Evolutionary conservation across 2,888 invertebrate species (phyloP).

Genomic region (Piscicola geometra): DNA sequence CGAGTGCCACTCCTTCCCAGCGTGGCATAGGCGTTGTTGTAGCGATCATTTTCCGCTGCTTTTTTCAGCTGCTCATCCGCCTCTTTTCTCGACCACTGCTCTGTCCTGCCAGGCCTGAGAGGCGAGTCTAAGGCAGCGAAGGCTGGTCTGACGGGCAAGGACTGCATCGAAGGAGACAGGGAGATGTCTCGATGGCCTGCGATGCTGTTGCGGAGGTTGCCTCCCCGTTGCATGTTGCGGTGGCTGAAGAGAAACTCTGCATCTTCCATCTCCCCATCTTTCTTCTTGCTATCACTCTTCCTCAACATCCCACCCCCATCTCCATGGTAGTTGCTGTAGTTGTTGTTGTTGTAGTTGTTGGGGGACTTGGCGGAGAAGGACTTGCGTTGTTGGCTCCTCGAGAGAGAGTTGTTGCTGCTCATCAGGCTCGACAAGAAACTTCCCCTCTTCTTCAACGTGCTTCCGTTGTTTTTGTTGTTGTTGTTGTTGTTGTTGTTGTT

Average conservation of each 20-base stretch:
- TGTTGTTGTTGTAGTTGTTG: background rate
- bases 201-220: background rate
- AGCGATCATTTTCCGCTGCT: background rate
- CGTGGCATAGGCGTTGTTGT: background rate
- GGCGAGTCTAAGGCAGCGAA: slow-evolving; percentile 24
- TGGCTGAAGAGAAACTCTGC: slow-evolving; percentile 21
- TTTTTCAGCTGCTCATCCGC: background rate
- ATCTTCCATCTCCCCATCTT: slow-evolving; percentile 4
- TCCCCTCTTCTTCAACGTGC: background rate
- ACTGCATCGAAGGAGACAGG: background rate
- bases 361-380: no score
- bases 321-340: background rate
- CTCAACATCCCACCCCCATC: background rate
- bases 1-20: background rate
- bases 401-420: no score
- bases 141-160: background rate
- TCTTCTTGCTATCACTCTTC: background rate
- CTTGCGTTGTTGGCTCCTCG: no score
- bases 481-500: background rate
- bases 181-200: background rate
- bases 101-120: slow-evolving; percentile 17
- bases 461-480: background rate
- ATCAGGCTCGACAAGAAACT: no score
- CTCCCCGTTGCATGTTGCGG: background rate
- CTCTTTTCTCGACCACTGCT: background rate